A percentile compares a stretch with the other conserved stretches of the same genome.
These are phyloP conservation scores for Teleogryllus oceanicus DNA, from an alignment of 2,888 invertebrate species.

Conservation along the genomic window DNA sequence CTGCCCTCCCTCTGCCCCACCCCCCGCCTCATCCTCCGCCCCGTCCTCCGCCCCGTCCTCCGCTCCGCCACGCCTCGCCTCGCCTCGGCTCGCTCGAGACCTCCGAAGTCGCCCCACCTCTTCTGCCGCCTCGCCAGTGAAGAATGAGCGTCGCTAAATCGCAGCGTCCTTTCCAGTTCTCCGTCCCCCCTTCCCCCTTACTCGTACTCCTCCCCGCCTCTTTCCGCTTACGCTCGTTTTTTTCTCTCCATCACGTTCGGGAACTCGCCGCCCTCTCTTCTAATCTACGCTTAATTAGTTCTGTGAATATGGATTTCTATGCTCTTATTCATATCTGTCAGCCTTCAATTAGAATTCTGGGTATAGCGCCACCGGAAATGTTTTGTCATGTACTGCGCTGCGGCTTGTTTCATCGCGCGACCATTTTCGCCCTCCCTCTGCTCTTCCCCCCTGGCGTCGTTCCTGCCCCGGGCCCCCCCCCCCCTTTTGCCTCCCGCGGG, in stretches of 20 bases:
- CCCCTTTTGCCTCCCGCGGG: too few relatives aligned
- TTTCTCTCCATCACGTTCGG: too few relatives aligned
- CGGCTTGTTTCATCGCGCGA: not conserved
- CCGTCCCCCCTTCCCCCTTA: too few relatives aligned
- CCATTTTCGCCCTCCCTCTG: not conserved
- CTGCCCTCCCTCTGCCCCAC: not conserved
- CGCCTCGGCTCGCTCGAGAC: not conserved
- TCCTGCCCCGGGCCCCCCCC: too few relatives aligned
- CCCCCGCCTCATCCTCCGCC: not conserved
- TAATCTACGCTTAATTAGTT: not conserved
- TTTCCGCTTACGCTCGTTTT: too few relatives aligned
- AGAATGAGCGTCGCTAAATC: too few relatives aligned
- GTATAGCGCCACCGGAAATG: not conserved
- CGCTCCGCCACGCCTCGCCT: not conserved
- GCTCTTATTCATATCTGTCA: not conserved
- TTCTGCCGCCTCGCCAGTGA: too few relatives aligned
- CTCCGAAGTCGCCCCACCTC: too few relatives aligned
- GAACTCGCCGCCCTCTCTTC: not conserved
- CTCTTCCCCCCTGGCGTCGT: not conserved
- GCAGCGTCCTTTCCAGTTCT: not conserved
- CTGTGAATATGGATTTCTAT: not conserved
- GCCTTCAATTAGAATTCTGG: not conserved
- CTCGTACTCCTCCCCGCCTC: too few relatives aligned
- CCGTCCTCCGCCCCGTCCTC: not conserved
- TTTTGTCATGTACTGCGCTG: not conserved